phyloP scores from a whole-genome alignment of 2,888 invertebrate genomes.

The Thera britannica region DNA sequence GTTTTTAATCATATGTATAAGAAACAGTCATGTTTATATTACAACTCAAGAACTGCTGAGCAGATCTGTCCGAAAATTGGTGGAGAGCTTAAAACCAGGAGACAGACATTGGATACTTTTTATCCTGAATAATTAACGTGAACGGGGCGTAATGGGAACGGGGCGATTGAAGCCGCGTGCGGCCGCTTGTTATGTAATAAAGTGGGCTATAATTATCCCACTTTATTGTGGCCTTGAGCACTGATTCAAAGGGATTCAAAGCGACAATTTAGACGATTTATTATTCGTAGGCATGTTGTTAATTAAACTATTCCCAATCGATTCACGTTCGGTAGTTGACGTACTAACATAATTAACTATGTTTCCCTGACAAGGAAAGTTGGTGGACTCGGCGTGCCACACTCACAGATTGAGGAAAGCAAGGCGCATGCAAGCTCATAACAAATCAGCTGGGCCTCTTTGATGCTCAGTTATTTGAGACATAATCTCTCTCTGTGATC shows the following conservation, averaged over 20 bases:
- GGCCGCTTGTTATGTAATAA: slow-evolving; percentile 19
- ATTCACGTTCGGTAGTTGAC: slow-evolving; percentile 58
- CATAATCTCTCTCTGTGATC: too few species aligned
- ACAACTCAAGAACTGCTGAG: too few species aligned
- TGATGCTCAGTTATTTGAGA: neutral
- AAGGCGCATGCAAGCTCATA: slow-evolving; percentile 10
- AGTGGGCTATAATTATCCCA: slow-evolving; percentile 26
- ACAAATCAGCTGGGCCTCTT: slow-evolving; percentile 13
- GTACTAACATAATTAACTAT: slow-evolving; percentile 55
- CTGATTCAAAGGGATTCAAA: slow-evolving; percentile 26
- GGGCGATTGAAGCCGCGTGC: too few species aligned
- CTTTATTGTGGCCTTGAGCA: slow-evolving; percentile 18
- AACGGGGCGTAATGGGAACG: too few species aligned
- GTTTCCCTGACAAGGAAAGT: slow-evolving; percentile 65
- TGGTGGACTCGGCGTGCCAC: slow-evolving; percentile 45
- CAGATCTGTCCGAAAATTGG: too few species aligned
- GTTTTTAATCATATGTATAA: too few species aligned
- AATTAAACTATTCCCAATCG: slow-evolving; percentile 61
- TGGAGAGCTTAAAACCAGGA: too few species aligned
- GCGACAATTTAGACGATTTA: slow-evolving; percentile 30
- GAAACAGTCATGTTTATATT: too few species aligned
- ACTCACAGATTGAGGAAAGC: slow-evolving; percentile 49
- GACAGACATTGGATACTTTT: too few species aligned
- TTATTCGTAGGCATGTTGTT: slow-evolving; percentile 50
- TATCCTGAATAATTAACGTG: too few species aligned